Evolutionary conservation across 2,113 vertebrate species (phyloP), one percentile per base, ranked within the genome.

Genomic region (Panurus biarmicus): DNA sequence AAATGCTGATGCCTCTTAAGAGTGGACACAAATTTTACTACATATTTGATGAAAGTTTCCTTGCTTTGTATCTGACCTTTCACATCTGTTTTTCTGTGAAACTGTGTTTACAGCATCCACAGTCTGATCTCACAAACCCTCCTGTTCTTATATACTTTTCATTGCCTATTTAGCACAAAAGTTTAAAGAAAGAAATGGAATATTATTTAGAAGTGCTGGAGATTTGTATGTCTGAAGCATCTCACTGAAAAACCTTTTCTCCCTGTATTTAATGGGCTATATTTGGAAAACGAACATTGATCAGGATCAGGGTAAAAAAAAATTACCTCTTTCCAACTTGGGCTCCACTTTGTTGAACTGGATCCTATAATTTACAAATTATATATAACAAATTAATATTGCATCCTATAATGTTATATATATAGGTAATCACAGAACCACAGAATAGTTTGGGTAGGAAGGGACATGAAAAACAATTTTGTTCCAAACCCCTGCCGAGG

Each of bases 1-100:
- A 47, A 86, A 70, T 33, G 26, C 0, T 4, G 26, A 51, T 0
- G 0, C 20, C 33, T 61, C 75, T 26, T 22, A 15, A 54, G 29
- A 60, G 48, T 8, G 8, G 47, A 70, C 44, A 67, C 64, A 71
- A 70, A 15, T 51, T 69, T 62, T 74, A 58, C 9, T 10, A 42
- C 7, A 1, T n/a, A 74, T 35, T 40, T 60, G 15, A 81, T 60
- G 36, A 28, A 79, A 51, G 12, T 12, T 90, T 80, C 60, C 25
- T 74, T 40, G 47, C 36, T 42, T 83, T 42, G 1, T 40, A n/a
- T 54, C 29, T 33, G 35, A 71, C 6, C 42, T 74, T 74, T 66
- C 33, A 71, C 31, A 77, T 80, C 56, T 84, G 35, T 18, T 93
- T 72, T 69, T 45, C 69, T 50, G 22, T 36, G 47, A 29, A 65